Base-by-base conservation (phyloP, 2,888 invertebrate genomes). In the Oeneis ivallda region DNA sequence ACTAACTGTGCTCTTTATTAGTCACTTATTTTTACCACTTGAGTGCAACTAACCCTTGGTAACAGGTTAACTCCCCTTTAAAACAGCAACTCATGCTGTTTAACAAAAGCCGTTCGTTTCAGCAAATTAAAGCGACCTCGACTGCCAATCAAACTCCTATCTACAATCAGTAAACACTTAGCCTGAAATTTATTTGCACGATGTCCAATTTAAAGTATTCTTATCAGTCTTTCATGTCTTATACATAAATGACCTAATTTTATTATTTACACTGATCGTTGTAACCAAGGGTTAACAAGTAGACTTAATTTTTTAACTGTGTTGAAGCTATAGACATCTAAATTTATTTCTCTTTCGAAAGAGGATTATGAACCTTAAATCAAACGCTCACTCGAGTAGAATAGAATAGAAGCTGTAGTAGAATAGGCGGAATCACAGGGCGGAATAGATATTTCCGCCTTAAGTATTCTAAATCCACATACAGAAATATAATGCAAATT, bases 111-210 rank as follows among this genome's bases (percentile, higher is more conserved):
- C 15, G 9, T 50, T 11, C 19, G 43, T 58, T 57, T 62, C 15
- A 50, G 49, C 32, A 67, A 59, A 53, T 67, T 50, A 58, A 58
- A 41, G 19, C 49, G 54, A 65, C 62, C 65, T 65, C 41, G 54
- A 15, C 49, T 56, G 65, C 62, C 65, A 62, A 45, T 68, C 59
- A 58, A 53, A 59, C 64, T 56, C 43, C 43, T 56, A 64, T 50
- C 43, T 62, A 43, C 47, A 53, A 65, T 59, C 47, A 13, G 53
- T 59, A 39, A 62, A 49, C 59, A 56, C 54, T 60, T 47, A 59
- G 19, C 34, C 9, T 41, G n/a, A 60, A 56, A 60, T 52, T 53
- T 45, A 13, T 45, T 62, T 62, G 47, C 34, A 47, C 26, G 19
- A 11, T 45, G 54, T 62, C 43, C 34, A 45, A n/a, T 15, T 17